phyloP scores from a whole-genome alignment of 2,113 vertebrate species.

The Corythaixoides concolor region DNA sequence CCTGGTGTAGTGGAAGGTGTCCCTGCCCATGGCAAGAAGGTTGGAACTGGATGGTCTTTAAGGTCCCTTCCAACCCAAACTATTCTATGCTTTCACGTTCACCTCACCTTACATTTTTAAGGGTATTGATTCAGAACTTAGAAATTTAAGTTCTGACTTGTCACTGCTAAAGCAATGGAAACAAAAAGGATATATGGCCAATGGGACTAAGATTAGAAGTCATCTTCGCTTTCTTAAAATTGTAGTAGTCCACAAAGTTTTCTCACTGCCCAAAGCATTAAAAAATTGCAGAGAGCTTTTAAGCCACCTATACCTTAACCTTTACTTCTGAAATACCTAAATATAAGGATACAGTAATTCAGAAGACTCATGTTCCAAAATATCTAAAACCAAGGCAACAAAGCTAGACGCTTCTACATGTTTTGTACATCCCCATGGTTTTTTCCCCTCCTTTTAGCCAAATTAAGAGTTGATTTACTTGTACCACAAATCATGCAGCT shows the following conservation, averaged over 20 bases:
- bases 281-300: neutral
- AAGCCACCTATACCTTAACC: neutral
- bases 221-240: neutral
- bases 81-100: neutral
- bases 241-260: neutral
- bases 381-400: neutral
- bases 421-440: fast-evolving
- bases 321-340: neutral
- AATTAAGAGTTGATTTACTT: neutral
- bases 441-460: neutral
- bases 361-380: neutral
- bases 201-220: neutral
- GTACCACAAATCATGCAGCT: neutral
- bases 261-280: neutral
- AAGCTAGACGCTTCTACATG: neutral
- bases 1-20: no score
- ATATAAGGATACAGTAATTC: neutral
- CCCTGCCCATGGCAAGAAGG: no score
- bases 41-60: no score
- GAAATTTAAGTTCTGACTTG: neutral
- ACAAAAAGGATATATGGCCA: neutral
- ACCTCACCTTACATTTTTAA: neutral
- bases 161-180: neutral
- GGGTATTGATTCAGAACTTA: neutral
- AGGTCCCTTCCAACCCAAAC: no score